Base-by-base conservation (phyloP, 2,797 vertebrate species). In the Sebastes diploproa region DNA sequence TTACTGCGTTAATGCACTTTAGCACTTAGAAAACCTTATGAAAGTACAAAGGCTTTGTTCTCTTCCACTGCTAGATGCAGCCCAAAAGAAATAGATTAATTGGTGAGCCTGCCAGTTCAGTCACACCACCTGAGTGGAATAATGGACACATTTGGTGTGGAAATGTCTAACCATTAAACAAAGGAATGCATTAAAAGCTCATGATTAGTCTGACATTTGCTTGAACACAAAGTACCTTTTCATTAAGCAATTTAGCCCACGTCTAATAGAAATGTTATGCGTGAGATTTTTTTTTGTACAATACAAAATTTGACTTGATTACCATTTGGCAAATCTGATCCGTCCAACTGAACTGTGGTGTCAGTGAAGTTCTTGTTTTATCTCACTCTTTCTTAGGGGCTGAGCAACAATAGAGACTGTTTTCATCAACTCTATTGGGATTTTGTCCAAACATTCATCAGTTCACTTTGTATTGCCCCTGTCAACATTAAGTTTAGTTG, bases 51-150 rank as follows among this genome's bases (percentile, higher is more conserved):
- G 75, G 74, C 77, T 85, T 92, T 91, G 66, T 88, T 89, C 76
- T 29, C 75, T 80, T 66, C 20, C 60, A 11, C 78, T 63, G 38
- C 84, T 46, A 55, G 73, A 90, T 82, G 80, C 76, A 81, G 84
- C 75, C 85, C 76, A 78, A 69, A 80, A 83, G 72, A 83, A 92
- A 90, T 91, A 74, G 66, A 87, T 81, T 86, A 89, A 91, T 86
- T 90, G 80, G 79, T 20, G 67, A 86, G 82, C 36, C 73, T 77
- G 87, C 78, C 78, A 79, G 12, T 87, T 88, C 71, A 25, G 69
- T 86, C 80, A 74, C 84, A 72, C 80, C 82, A 88, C 77, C 87
- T 72, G 72, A 88, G 87, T 76, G 86, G 72, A 88, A 84, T 80
- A 90, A 92, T 88, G 85, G 82, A 79, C 75, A 84, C 55, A 36